Percentiles rank a stretch among this genome's conserved stretches.
Conservation (phyloP, 2,888 invertebrate species). For the Tetropium fuscum region DNA sequence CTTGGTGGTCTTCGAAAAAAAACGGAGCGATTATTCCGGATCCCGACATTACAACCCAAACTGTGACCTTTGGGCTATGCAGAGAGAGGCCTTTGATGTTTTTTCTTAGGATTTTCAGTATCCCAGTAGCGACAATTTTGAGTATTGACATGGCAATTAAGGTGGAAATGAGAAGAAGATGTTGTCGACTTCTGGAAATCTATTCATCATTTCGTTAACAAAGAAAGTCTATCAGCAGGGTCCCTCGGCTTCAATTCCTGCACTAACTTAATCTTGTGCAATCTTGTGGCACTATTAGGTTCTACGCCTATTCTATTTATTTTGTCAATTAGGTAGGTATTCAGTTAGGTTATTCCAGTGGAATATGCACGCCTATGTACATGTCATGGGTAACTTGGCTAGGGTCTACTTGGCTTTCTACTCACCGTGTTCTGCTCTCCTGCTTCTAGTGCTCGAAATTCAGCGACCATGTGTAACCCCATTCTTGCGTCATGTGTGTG, state of each 20-base stretch:
- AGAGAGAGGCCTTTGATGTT: constrained; percentile 18
- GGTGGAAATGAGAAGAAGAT: constrained; percentile 13
- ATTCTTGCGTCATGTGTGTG: constrained; percentile 55
- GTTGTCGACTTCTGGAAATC: constrained; percentile 19
- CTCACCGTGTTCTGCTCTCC: constrained; percentile 51
- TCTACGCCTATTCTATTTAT: too few species aligned
- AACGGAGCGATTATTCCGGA: constrained; percentile 26
- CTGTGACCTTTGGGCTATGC: constrained; percentile 29
- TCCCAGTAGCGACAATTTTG: constrained; percentile 30
- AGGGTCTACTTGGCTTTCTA: neutral
- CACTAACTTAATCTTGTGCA: constrained; percentile 3
- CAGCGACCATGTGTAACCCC: constrained; percentile 67
- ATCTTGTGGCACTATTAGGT: too few species aligned
- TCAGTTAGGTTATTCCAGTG: too few species aligned
- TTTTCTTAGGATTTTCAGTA: constrained; percentile 25
- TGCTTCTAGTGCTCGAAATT: constrained; percentile 60
- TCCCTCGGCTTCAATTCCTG: constrained; percentile 24
- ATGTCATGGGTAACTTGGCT: too few species aligned
- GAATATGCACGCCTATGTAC: too few species aligned
- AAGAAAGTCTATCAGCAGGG: constrained; percentile 24
- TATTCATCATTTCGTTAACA: constrained; percentile 10
- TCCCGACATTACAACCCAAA: constrained; percentile 30
- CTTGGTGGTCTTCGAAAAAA: constrained; percentile 27
- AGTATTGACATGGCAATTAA: constrained; percentile 15
- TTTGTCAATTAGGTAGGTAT: too few species aligned